These are phyloP conservation scores for Heterohyrax brucei DNA, from an alignment of 2,797 vertebrate genomes.

Conservation along the genomic window DNA sequence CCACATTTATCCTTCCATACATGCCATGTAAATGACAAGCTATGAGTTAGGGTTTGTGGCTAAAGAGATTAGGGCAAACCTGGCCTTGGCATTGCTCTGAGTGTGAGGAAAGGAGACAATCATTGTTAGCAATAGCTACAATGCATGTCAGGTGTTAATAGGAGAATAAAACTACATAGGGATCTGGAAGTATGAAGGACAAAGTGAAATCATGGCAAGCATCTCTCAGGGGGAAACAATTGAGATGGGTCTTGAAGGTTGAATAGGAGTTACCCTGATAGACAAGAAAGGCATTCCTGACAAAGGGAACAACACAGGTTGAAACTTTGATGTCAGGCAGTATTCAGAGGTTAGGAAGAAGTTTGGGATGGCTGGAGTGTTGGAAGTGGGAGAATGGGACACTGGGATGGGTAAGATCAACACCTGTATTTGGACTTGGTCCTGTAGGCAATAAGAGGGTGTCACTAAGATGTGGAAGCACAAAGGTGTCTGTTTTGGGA, in stretches of 20 bases:
- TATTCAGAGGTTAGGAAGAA: background rate
- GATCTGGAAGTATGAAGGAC: background rate
- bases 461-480: background rate
- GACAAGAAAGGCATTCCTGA: background rate
- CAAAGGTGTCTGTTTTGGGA: background rate
- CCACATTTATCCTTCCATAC: rapidly evolving
- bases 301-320: background rate
- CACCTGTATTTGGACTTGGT: background rate
- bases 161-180: background rate
- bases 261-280: background rate
- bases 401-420: background rate
- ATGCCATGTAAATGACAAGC: background rate
- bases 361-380: background rate
- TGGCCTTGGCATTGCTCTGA: background rate
- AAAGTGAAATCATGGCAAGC: background rate
- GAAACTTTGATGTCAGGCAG: background rate
- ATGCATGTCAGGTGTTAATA: background rate
- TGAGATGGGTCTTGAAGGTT: background rate
- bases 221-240: background rate
- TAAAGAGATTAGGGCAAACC: background rate
- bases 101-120: background rate
- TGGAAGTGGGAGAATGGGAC: background rate
- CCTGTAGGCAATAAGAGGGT: background rate
- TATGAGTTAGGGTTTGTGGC: background rate
- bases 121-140: background rate